Conservation (phyloP, 30 jellyfish, hydroid and myxozoan species). For the Chrysaora quinquecirrha region DNA sequence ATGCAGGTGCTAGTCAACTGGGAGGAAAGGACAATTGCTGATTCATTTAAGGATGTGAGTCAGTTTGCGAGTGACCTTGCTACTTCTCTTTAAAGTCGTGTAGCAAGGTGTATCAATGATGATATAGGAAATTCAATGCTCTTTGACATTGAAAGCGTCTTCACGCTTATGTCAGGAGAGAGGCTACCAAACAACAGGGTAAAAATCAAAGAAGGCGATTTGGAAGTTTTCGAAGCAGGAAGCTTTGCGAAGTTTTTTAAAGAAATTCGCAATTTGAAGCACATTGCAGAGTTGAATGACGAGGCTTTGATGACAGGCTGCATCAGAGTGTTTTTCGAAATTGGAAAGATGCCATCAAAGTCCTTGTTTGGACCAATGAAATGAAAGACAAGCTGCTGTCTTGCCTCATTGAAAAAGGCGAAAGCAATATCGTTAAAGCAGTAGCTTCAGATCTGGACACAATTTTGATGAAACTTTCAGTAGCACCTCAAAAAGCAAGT, state of each 20-base stretch:
- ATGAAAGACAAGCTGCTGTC: neutral
- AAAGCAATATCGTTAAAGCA: neutral
- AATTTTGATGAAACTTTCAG: neutral
- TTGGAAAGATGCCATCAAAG: too few species aligned
- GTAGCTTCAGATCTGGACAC: neutral
- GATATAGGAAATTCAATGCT: neutral
- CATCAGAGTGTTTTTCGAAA: neutral
- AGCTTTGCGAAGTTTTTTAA: neutral
- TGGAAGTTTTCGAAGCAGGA: neutral
- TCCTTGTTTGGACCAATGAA: neutral
- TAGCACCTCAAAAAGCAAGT: neutral
- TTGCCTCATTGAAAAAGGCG: neutral
- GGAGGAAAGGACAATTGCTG: neutral
- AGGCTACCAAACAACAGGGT: neutral
- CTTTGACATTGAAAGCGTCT: too few species aligned
- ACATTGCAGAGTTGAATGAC: neutral
- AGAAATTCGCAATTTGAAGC: too few species aligned
- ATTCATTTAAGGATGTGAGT: neutral
- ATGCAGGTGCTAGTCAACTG: neutral
- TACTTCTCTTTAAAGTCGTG: neutral
- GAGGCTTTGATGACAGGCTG: neutral
- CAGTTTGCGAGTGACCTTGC: neutral
- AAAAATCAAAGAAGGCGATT: neutral
- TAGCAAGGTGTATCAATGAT: neutral
- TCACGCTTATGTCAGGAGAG: neutral